phyloP scores from a whole-genome alignment of 2,888 invertebrate genomes.

The Dryobotodes eremita region DNA sequence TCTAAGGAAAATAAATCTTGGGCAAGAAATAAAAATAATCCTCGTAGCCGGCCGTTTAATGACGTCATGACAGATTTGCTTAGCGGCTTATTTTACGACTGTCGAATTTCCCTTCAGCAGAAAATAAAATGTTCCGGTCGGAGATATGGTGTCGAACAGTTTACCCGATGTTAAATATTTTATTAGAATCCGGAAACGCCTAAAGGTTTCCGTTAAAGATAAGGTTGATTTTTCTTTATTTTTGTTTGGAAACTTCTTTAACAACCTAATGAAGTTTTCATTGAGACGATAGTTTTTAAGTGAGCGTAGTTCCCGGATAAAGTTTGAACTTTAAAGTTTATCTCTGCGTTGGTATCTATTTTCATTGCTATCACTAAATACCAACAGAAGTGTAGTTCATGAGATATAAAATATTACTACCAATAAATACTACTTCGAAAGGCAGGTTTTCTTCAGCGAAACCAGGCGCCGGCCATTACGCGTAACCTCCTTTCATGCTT shows the following conservation, averaged over 20 bases:
- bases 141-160: conserved; percentile 56
- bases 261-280: conserved; percentile 43
- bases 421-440: conserved; percentile 27
- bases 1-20: conserved; percentile 90
- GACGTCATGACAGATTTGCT: conserved; percentile 82
- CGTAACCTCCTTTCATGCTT: conserved; percentile 42
- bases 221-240: conserved; percentile 44
- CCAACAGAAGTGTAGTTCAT: background rate
- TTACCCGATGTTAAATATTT: conserved; percentile 58
- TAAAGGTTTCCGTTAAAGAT: conserved; percentile 47
- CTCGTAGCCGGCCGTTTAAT: conserved; percentile 80
- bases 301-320: background rate
- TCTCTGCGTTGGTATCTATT: background rate
- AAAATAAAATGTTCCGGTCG: conserved; percentile 63
- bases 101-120: conserved; percentile 61
- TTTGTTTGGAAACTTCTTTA: conserved; percentile 44
- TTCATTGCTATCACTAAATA: background rate
- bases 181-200: conserved; percentile 44
- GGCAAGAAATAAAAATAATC: conserved; percentile 88
- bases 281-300: conserved; percentile 45
- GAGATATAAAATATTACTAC: conserved; percentile 3
- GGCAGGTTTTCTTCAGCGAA: conserved; percentile 32
- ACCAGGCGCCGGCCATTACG: conserved; percentile 39
- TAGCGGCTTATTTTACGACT: conserved; percentile 69
- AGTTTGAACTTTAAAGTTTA: conserved; percentile 25